Percentiles rank a stretch among this genome's conserved stretches.
phyloP scores from a whole-genome alignment of 2,797 vertebrate species.

The Cuniculus paca region DNA sequence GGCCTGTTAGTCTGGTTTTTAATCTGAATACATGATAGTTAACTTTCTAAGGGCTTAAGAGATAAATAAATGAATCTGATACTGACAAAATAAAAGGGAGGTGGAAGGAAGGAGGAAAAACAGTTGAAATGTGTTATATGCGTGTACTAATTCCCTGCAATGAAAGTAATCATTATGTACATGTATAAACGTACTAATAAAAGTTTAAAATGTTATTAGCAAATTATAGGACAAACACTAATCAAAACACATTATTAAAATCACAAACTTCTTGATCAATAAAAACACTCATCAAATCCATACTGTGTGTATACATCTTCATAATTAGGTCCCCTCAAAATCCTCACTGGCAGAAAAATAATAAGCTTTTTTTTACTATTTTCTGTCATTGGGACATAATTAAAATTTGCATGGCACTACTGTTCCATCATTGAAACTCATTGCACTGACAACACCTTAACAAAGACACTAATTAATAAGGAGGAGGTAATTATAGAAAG shows the following conservation, averaged over 20 bases:
- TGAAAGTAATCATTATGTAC: not conserved
- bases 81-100: not conserved
- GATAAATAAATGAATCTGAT: not conserved
- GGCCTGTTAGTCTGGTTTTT: not conserved
- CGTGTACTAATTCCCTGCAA: not conserved
- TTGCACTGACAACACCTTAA: constrained; percentile 13
- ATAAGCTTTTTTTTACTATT: not conserved
- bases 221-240: constrained; percentile 14
- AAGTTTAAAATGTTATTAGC: not conserved
- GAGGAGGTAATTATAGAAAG: constrained; percentile 27
- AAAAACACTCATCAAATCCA: constrained; percentile 40
- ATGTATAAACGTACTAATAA: not conserved
- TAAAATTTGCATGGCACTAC: not conserved
- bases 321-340: constrained; percentile 21
- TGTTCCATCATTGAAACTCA: constrained; percentile 57
- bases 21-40: not conserved
- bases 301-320: not conserved
- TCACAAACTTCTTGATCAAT: constrained; percentile 18
- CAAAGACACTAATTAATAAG: constrained; percentile 46
- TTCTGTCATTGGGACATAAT: constrained; percentile 34
- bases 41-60: not conserved
- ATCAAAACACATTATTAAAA: not conserved
- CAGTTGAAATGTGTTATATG: not conserved
- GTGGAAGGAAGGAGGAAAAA: not conserved
- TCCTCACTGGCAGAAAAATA: constrained; percentile 54